phyloP scores from a whole-genome alignment of 1,140 invertebrate genomes.

The Harlomillsia oculata region DNA sequence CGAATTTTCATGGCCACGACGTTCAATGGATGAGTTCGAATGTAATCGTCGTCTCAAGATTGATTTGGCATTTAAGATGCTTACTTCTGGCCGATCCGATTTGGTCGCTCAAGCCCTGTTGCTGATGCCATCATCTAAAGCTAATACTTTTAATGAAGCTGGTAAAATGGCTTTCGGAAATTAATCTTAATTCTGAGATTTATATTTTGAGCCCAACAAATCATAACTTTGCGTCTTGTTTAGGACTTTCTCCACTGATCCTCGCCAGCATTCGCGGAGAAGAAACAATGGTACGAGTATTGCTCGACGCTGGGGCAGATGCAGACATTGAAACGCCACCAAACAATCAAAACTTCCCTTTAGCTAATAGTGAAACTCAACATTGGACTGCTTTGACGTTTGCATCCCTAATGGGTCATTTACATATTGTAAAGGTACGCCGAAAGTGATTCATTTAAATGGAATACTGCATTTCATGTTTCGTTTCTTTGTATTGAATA shows the following conservation, averaged over 20 bases:
- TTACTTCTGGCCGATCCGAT: conserved; percentile 63
- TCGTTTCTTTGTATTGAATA: neutral
- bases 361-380: conserved; percentile 59
- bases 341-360: conserved; percentile 37
- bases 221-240: neutral
- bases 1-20: conserved; percentile 36
- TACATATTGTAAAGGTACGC: conserved; percentile 36
- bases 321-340: conserved; percentile 59
- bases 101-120: conserved; percentile 65
- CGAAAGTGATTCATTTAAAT: neutral
- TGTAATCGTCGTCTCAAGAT: conserved; percentile 55
- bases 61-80: conserved; percentile 68
- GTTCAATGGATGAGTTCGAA: conserved; percentile 48
- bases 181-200: neutral
- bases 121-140: conserved; percentile 60
- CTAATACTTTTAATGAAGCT: conserved; percentile 37
- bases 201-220: too few species aligned
- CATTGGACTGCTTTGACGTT: conserved; percentile 69
- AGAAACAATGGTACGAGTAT: conserved; percentile 55
- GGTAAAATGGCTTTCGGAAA: conserved; percentile 17
- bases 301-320: conserved; percentile 68
- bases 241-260: conserved; percentile 30
- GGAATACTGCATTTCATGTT: neutral
- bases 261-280: conserved; percentile 56
- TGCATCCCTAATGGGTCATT: conserved; percentile 51